Evolutionary conservation across 2,113 vertebrate species (phyloP).

Genomic region (Peucedramus taeniatus): DNA sequence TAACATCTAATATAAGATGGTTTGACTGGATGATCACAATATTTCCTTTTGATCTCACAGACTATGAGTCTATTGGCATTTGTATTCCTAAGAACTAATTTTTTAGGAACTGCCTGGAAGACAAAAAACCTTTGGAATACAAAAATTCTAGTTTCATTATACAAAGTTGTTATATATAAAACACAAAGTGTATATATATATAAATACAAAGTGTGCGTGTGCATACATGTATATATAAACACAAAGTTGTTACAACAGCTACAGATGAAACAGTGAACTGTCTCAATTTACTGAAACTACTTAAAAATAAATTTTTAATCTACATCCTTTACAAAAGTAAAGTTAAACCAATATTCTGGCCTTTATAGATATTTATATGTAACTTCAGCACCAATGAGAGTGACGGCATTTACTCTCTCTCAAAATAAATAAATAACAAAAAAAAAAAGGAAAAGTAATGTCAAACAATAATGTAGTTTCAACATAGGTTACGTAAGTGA

Average conservation of each 20-base stretch:
- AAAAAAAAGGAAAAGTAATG: neutral
- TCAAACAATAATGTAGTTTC: neutral
- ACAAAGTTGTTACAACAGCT: neutral
- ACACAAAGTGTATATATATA: neutral
- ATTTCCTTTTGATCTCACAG: neutral
- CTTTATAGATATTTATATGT: neutral
- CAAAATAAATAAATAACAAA: neutral
- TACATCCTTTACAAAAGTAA: neutral
- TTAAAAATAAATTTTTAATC: neutral
- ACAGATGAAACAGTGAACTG: neutral
- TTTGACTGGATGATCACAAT: neutral
- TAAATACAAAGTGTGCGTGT: neutral
- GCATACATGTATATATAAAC: neutral
- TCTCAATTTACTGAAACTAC: neutral
- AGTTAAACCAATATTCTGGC: neutral
- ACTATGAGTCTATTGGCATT: neutral
- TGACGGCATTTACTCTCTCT: neutral
- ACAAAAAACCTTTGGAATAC: neutral
- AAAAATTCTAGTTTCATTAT: neutral
- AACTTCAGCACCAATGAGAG: neutral
- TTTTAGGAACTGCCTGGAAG: neutral
- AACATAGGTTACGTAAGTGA: conserved; percentile 1
- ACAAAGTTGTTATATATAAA: neutral
- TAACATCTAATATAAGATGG: neutral
- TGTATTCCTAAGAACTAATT: neutral